Conservation (phyloP, 2,797 vertebrate species). For the Clarias fuscus region DNA sequence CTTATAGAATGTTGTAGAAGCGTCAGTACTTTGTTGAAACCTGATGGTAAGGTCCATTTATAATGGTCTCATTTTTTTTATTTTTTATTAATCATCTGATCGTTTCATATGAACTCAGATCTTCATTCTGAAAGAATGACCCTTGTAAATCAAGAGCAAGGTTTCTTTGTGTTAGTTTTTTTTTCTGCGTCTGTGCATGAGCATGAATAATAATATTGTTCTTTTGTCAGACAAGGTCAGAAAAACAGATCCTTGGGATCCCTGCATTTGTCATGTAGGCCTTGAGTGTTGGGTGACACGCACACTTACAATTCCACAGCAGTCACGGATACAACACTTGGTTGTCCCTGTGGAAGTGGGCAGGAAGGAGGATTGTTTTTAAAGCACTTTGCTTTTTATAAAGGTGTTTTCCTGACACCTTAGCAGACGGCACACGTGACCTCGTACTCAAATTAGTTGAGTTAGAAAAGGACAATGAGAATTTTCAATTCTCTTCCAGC, state of each 20-base stretch:
- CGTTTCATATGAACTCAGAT: neutral
- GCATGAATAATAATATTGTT: conserved; percentile 33
- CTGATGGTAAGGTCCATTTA: neutral
- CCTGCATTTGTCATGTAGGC: conserved; percentile 37
- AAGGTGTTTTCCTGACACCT: conserved; percentile 51
- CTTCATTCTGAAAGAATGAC: neutral
- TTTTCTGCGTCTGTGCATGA: conserved; percentile 28
- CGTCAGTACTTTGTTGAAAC: neutral
- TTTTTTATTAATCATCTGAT: neutral
- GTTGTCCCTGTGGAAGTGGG: conserved; percentile 21
- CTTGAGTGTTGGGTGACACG: conserved; percentile 35
- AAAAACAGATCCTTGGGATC: conserved; percentile 52
- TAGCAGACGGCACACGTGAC: conserved; percentile 30
- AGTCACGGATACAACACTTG: conserved; percentile 22
- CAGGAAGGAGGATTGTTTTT: conserved; percentile 48
- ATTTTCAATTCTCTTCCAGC: neutral
- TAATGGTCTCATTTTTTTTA: neutral
- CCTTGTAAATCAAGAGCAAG: conserved; percentile 37
- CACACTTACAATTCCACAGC: neutral
- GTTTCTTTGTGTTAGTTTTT: conserved; percentile 29
- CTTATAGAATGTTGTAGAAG: neutral
- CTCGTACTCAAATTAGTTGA: conserved; percentile 14
- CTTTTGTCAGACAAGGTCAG: conserved; percentile 51
- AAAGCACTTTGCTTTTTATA: conserved; percentile 33
- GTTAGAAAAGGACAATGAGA: neutral